Evolutionary conservation across 2,113 vertebrate species (phyloP).

Genomic region (Neotragus pygmaeus): DNA sequence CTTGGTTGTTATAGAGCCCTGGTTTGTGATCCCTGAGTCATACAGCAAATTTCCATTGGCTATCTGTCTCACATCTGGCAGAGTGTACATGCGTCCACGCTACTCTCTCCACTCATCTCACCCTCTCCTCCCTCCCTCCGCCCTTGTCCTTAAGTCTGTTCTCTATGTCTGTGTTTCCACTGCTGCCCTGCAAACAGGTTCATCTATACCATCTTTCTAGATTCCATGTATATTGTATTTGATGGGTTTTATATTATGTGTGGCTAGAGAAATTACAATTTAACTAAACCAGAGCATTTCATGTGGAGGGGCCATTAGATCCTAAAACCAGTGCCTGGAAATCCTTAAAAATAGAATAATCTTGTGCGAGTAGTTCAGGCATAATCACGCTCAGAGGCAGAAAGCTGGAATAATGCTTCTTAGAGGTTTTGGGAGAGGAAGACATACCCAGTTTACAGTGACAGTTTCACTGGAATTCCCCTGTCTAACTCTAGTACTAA

Average conservation of each 20-base stretch:
- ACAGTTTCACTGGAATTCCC: not conserved
- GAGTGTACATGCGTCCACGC: not conserved
- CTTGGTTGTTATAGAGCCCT: not conserved
- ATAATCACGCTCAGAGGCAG: not conserved
- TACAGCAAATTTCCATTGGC: not conserved
- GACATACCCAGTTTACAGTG: not conserved
- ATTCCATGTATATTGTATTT: not conserved
- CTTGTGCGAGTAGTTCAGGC: not conserved
- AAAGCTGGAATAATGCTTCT: too few species aligned
- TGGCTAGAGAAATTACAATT: not conserved
- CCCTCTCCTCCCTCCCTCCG: not conserved
- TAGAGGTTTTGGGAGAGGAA: not conserved
- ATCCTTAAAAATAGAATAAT: not conserved
- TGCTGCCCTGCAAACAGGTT: not conserved
- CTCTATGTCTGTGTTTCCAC: not conserved
- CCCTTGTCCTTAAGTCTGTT: not conserved
- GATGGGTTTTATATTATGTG: not conserved
- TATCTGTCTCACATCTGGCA: not conserved
- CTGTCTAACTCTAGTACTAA: not conserved
- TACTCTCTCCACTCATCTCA: not conserved
- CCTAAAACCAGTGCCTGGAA: not conserved
- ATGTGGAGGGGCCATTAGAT: not conserved
- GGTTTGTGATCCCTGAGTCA: not conserved
- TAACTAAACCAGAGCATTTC: not conserved
- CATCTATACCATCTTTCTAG: not conserved